Conservation (phyloP, 2,888 invertebrate genomes). For the Andrena haemorrhoa region DNA sequence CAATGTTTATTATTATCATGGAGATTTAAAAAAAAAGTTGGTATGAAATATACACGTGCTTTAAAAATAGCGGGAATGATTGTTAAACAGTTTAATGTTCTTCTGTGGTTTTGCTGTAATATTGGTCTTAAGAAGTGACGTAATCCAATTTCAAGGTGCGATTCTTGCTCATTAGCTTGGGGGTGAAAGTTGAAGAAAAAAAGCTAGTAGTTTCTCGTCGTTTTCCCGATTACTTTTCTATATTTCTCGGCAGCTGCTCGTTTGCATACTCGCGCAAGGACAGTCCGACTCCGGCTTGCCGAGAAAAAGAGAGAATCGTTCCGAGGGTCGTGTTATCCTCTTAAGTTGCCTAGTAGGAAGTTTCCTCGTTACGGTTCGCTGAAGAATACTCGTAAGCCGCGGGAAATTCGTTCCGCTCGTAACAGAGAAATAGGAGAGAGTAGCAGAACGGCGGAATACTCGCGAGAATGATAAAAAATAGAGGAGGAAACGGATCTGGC, state of each 20-base stretch:
- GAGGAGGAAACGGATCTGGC: background rate
- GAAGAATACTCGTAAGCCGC: slow-evolving; percentile 33
- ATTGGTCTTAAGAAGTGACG: too few relatives aligned
- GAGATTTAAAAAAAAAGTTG: too few relatives aligned
- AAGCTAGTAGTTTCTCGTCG: too few relatives aligned
- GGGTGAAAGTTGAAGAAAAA: too few relatives aligned
- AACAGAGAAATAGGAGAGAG: slow-evolving; percentile 11
- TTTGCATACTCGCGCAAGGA: slow-evolving; percentile 24
- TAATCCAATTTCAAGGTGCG: too few relatives aligned
- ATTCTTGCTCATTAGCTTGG: too few relatives aligned
- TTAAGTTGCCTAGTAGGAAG: slow-evolving; percentile 40
- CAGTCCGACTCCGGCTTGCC: background rate
- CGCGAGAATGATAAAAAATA: background rate
- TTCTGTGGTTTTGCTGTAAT: too few relatives aligned
- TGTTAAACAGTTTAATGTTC: too few relatives aligned
- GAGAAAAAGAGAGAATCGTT: slow-evolving; percentile 4
- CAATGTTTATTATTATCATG: too few relatives aligned
- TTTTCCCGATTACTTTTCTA: background rate
- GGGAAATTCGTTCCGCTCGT: slow-evolving; percentile 43
- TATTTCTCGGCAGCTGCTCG: background rate
- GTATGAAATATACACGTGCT: too few relatives aligned
- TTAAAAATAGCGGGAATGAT: too few relatives aligned
- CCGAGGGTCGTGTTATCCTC: slow-evolving; percentile 26
- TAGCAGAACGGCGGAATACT: background rate
- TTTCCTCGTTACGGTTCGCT: slow-evolving; percentile 55